phyloP scores from a whole-genome alignment of 1,140 invertebrate species.

The Listronotus bonariensis region DNA sequence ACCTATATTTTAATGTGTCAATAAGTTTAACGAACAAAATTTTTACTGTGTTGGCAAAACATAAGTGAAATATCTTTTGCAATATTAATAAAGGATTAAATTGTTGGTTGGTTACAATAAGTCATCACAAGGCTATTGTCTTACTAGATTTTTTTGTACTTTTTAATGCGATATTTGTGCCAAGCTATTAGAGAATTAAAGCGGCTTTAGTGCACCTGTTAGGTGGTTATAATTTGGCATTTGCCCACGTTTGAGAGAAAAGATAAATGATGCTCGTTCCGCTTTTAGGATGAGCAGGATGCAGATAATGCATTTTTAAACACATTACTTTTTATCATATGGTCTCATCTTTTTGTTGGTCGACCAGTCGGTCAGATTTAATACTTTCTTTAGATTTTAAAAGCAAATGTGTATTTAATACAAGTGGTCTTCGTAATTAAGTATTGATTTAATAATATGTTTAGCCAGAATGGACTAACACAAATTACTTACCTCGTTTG shows the following conservation, averaged over 20 bases:
- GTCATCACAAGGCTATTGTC: too few species aligned
- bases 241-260: slow-evolving; percentile 31
- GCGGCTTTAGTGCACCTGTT: slow-evolving; percentile 28
- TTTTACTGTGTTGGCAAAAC: too few species aligned
- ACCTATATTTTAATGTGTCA: too few species aligned
- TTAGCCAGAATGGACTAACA: too few species aligned
- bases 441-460: not conserved
- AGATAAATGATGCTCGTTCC: slow-evolving; percentile 31
- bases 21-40: too few species aligned
- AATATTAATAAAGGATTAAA: too few species aligned
- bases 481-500: too few species aligned
- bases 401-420: slow-evolving; percentile 23
- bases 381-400: slow-evolving; percentile 18
- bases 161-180: not conserved
- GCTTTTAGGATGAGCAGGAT: slow-evolving; percentile 31
- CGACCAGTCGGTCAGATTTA: slow-evolving; percentile 28
- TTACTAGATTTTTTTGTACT: too few species aligned
- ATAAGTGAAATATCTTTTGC: too few species aligned
- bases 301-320: slow-evolving; percentile 36
- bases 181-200: slow-evolving; percentile 30
- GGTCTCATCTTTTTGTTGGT: slow-evolving; percentile 15
- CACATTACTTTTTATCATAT: slow-evolving; percentile 27
- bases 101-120: too few species aligned
- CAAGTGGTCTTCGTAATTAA: not conserved
- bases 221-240: slow-evolving; percentile 34